Evolutionary conservation across 2,888 invertebrate species (phyloP), one percentile per base, ranked within the genome.

Genomic region (Baronia brevicornis): DNA sequence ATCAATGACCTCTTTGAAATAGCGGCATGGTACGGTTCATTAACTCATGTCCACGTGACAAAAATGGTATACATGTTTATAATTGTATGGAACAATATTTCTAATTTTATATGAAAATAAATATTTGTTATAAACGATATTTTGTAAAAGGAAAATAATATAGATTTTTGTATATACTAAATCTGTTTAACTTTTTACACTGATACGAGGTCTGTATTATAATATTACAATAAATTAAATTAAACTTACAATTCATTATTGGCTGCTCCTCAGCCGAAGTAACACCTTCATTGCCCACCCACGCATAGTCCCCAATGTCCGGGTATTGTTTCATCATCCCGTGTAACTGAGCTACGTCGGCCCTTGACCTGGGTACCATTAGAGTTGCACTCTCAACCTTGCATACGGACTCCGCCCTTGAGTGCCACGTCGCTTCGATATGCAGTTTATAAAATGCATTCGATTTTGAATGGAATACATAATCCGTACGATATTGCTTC

Each of bases 371-470:
- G 0, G 60, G 51, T 0, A 39, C n/a, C 66, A 75, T 60, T 3
- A 70, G 46, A 3, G 39, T 11, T 0, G 64, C 62, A 0, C 73
- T 72, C 39, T 75, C 73, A 0, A 36, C n/a, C 1, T 22, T 11
- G 33, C 75, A 75, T 0, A 48, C 15, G 0, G 1, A 5, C 0
- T 22, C 10, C 1, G 56, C 50, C 1, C 8, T 6, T 8, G 6
- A 9, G 1, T 11, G 15, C 0, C 10, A 7, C 0, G 22, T 36
- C 0, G 25, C 14, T 22, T 71, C 72, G 0, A 58, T 53, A 35
- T 78, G 77, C 0, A 78, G 45, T 37, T 78, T 78, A 49, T 77
- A 77, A 46, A 67, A 78, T 0, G 73, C 62, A 32, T 70, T 54
- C 0, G 67, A 56, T 17, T 48, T 52, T 1, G 20, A 23, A 28